phyloP scores from a whole-genome alignment of 2,888 invertebrate genomes.

The Mellilla xanthometata region DNA sequence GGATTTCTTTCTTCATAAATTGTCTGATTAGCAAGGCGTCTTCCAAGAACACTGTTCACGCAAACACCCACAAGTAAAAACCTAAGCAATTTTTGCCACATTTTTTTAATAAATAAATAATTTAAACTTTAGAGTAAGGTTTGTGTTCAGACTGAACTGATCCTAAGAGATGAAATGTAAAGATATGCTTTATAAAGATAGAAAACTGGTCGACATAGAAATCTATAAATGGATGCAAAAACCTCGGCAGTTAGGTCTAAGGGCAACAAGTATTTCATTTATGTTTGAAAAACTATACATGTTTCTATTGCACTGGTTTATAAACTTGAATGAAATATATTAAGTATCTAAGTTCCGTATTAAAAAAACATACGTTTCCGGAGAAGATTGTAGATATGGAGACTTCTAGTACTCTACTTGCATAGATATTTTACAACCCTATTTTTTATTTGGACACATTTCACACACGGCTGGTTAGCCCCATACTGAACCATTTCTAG shows the following conservation, averaged over 20 bases:
- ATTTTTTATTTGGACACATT: too few species aligned
- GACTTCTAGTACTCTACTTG: too few species aligned
- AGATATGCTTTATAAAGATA: conserved; percentile 61
- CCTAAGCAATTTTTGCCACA: conserved; percentile 38
- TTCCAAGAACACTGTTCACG: conserved; percentile 39
- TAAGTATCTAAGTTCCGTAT: too few species aligned
- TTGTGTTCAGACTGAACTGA: conserved; percentile 31
- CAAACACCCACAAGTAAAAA: conserved; percentile 46
- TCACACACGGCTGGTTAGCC: too few species aligned
- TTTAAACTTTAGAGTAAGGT: neutral
- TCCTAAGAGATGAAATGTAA: conserved; percentile 50
- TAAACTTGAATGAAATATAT: too few species aligned
- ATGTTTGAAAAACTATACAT: conserved; percentile 2
- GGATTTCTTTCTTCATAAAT: conserved; percentile 33
- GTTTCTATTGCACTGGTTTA: neutral
- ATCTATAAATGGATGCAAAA: conserved; percentile 55
- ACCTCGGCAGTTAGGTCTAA: conserved; percentile 36
- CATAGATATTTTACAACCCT: too few species aligned
- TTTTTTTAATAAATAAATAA: conserved; percentile 24
- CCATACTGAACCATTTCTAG: too few species aligned
- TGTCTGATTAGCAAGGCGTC: conserved; percentile 44
- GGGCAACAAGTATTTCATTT: conserved; percentile 19
- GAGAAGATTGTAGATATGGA: too few species aligned
- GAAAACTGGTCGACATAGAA: conserved; percentile 41
- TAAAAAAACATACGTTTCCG: too few species aligned